Percentiles rank a stretch among this genome's conserved stretches.
Conservation (phyloP, 2,888 invertebrate genomes). For the Dromius quadrimaculatus region DNA sequence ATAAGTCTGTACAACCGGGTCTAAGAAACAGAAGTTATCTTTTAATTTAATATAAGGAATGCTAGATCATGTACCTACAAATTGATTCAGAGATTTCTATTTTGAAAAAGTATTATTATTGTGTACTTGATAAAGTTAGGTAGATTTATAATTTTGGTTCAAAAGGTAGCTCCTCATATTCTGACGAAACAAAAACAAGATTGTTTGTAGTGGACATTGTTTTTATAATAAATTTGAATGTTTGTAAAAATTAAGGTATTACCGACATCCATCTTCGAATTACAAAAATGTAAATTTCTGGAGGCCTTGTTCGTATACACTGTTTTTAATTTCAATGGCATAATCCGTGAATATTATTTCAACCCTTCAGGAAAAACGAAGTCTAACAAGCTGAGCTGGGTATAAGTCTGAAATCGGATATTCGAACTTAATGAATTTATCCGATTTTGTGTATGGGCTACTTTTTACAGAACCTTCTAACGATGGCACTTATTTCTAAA, state of each 20-base stretch:
- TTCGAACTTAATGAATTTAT: conserved; percentile 41
- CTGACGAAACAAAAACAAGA: conserved; percentile 12
- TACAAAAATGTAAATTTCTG: conserved; percentile 37
- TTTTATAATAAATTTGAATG: conserved; percentile 25
- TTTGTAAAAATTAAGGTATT: conserved; percentile 36
- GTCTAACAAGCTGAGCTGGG: conserved; percentile 36
- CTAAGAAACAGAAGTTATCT: no score
- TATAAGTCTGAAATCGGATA: conserved; percentile 45
- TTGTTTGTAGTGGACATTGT: conserved; percentile 25
- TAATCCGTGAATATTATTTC: conserved; percentile 47
- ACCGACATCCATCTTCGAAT: conserved; percentile 30
- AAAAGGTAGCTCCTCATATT: conserved; percentile 17
- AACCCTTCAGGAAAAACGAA: conserved; percentile 32
- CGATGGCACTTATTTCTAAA: conserved; percentile 49
- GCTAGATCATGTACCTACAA: no score
- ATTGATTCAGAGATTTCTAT: no score
- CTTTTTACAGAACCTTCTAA: conserved; percentile 40
- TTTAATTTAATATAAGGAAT: no score
- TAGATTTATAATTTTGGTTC: no score
- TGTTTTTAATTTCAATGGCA: conserved; percentile 44
- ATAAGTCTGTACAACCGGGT: no score
- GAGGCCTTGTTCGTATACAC: conserved; percentile 29
- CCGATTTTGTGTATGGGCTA: conserved; percentile 24
- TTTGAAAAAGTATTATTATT: no score
- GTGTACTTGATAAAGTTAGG: no score